Evolutionary conservation across 1,140 invertebrate genomes (phyloP), one percentile per base, ranked within the genome.

Genomic region (Drosophila sucinea): DNA sequence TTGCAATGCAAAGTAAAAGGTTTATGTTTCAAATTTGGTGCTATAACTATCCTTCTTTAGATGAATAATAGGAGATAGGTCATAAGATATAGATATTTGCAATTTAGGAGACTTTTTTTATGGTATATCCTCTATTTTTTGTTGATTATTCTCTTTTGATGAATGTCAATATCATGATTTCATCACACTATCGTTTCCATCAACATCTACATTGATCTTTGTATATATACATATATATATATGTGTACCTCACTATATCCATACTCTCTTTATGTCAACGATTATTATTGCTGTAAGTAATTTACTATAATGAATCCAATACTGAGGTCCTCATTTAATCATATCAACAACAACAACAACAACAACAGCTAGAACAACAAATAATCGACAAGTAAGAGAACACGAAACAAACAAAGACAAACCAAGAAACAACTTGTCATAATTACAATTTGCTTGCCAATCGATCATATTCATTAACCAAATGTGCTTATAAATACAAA

Each of bases 241-340:
- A 17, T n/a, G 4, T 3, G 8, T 38, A 35, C 10, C 11, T 38
- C 32, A 35, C 56, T 35, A 58, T 35, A 58, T 25, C 32, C 32
- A 58, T 35, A 33, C 17, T 71, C 38, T 79, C 64, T 71, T 65
- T 76, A 67, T 75, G 57, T 61, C 65, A 58, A 64, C 54, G 40
- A 51, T 51, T 51, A 47, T 56, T 30, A 65, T 65, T 69, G 68
- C 64, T 70, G 77, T 79, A 79, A 79, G 77, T 79, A 79, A 79
- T 79, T 70, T 79, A 76, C 68, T 79, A 73, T 73, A 77, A 73
- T 40, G 70, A 77, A 70, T 77, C 74, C 38, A 77, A 65, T 60
- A 60, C 66, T 66, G 77, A 79, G 66, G 70, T 77, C 56, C 77
- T 79, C 47, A 79, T 79, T 61, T 79, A 77, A 60, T 27, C 23